Conservation (phyloP, 2,113 vertebrate genomes). For the Tiliqua scincoides region DNA sequence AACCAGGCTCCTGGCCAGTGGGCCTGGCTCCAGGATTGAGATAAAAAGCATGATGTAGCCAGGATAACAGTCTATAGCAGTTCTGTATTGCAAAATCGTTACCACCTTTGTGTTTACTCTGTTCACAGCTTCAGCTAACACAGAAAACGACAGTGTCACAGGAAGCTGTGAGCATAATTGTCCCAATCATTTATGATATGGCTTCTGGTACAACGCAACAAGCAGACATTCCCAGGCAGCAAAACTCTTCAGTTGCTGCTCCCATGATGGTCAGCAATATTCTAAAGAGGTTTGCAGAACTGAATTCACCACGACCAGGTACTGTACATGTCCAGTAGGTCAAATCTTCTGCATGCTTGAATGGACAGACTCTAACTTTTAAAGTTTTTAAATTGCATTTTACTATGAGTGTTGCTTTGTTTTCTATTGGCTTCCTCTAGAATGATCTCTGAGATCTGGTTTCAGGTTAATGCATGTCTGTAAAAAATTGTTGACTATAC, state of each 20-base stretch:
- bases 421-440: conserved; percentile 39
- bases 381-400: conserved; percentile 49
- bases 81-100: background rate
- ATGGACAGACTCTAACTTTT: background rate
- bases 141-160: conserved; percentile 91
- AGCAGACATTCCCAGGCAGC: conserved; percentile 97
- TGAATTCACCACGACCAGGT: conserved; percentile 94
- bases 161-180: conserved; percentile 96
- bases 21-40: background rate
- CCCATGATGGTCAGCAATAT: conserved; percentile 98
- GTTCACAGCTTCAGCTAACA: conserved; percentile 92
- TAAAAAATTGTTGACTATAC: conserved; percentile 65
- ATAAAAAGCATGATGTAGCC: background rate
- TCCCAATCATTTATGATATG: conserved; percentile 99
- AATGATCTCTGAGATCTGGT: conserved; percentile 28
- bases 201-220: conserved; percentile 97
- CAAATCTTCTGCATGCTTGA: conserved; percentile 58
- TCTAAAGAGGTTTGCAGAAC: conserved; percentile 97
- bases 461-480: conserved; percentile 49
- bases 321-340: conserved; percentile 80
- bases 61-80: background rate
- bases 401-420: conserved; percentile 50
- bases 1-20: no score
- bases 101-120: background rate
- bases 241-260: conserved; percentile 95